Base-by-base conservation (phyloP, 2,113 vertebrate genomes). In the Scartelaos histophorus region DNA sequence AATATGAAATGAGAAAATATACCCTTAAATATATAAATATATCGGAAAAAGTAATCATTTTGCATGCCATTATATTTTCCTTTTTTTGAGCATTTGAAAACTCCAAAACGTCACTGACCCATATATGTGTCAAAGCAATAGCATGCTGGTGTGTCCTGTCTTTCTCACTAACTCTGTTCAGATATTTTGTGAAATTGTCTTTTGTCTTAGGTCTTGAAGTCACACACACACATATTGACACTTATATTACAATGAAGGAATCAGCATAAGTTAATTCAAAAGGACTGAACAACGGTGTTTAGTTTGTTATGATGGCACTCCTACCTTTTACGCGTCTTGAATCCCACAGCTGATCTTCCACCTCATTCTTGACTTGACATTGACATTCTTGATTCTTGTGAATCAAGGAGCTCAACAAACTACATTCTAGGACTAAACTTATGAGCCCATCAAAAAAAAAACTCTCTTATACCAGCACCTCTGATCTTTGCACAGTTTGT, bases 131-230 rank as follows among this genome's bases (percentile, higher is more conserved):
- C 6, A 53, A 53, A 53, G 17, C 19, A n/a, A n/a, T n/a, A n/a
- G 29, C 29, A 29, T 54, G 51, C 51, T 54, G n/a, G 38, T 43
- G 51, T 58, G 54, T 57, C 2, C 11, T 3, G 54, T 57, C 54
- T n/a, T 21, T 25, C 51, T 58, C 22, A 58, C 22, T 80, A 78
- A 87, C 79, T 58, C 60, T n/a, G 9, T 76, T 54, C 5, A 51
- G 19, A 7, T 54, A 35, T 65, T 10, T 68, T 2, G 66, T 25
- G 74, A 46, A 74, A 57, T 71, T 82, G 71, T 71, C 7, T 7
- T 68, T 16, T 76, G 19, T 67, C 73, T 58, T 71, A n/a, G n/a
- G 12, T 58, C 24, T 46, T 71, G 17, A 68, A 67, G 13, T 66
- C 73, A 43, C 35, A 66, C 34, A 61, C 10, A 81, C 53, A 75